phyloP scores from a whole-genome alignment of 2,888 invertebrate genomes.

The Andrena dorsata region DNA sequence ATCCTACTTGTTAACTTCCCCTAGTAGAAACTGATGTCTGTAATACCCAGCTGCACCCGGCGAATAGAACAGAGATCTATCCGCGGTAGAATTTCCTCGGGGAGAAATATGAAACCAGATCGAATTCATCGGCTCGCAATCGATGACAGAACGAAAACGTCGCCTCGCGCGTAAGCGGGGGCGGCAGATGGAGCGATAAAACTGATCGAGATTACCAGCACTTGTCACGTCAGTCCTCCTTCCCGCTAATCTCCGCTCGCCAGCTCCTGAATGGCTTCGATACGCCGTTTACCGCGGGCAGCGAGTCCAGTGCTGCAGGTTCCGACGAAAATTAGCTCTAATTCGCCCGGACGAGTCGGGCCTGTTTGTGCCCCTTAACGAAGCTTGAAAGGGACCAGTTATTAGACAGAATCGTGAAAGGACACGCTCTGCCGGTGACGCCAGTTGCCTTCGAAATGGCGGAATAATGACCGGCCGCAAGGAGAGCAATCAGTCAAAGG shows the following conservation, averaged over 20 bases:
- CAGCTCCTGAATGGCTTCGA: constrained; percentile 24
- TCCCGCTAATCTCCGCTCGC: constrained; percentile 32
- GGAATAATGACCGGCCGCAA: constrained; percentile 29
- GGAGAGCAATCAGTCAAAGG: constrained; percentile 9
- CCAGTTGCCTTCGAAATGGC: constrained; percentile 25
- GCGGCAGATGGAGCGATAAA: constrained; percentile 2
- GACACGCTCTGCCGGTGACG: constrained; percentile 34
- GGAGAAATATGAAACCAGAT: too few relatives aligned
- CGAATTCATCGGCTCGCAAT: too few relatives aligned
- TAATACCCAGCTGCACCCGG: too few relatives aligned
- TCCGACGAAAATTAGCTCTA: constrained; percentile 52
- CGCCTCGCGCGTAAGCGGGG: too few relatives aligned
- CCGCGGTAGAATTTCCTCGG: too few relatives aligned
- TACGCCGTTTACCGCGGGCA: constrained; percentile 19
- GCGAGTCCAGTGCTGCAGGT: constrained; percentile 22
- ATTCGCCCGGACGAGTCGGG: constrained; percentile 33
- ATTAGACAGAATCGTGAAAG: constrained; percentile 61
- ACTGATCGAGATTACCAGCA: not conserved
- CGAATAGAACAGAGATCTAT: too few relatives aligned
- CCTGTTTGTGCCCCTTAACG: constrained; percentile 67
- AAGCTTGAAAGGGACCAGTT: constrained; percentile 77
- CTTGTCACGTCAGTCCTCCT: not conserved
- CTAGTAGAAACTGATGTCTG: too few relatives aligned
- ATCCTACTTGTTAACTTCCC: too few relatives aligned
- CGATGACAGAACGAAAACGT: too few relatives aligned